phyloP scores from a whole-genome alignment of 2,113 vertebrate genomes.

The Nibea coibor region DNA sequence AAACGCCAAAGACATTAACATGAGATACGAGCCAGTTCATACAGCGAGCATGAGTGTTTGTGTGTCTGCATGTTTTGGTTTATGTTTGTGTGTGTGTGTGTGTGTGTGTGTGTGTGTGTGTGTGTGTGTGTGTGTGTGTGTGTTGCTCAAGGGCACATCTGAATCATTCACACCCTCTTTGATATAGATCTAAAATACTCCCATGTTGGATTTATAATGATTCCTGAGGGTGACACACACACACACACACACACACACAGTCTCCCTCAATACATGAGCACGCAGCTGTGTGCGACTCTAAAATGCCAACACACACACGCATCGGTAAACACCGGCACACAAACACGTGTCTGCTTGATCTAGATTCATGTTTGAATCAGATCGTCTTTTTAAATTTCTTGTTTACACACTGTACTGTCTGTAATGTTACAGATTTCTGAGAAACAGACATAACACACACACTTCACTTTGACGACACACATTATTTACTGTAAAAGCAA shows the following conservation, averaged over 20 bases:
- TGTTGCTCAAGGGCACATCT: conserved; percentile 52
- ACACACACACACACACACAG: conserved; percentile 10
- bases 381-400: not conserved
- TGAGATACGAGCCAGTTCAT: conserved; percentile 55
- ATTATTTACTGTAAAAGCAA: not conserved
- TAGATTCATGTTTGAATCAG: not conserved
- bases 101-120: conserved; percentile 39
- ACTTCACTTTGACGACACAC: not conserved
- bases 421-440: not conserved
- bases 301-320: not conserved
- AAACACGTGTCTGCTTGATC: not conserved
- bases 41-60: not conserved
- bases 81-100: not conserved
- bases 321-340: not conserved
- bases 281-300: not conserved
- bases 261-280: not conserved
- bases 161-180: conserved; percentile 49
- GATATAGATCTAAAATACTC: conserved; percentile 58
- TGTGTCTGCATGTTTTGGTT: not conserved
- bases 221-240: conserved; percentile 21
- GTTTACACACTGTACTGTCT: no score
- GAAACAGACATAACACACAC: not conserved
- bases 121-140: conserved; percentile 41
- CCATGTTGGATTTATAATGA: conserved; percentile 41
- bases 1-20: conserved; percentile 46